Evolutionary conservation across 2,888 invertebrate species (phyloP).

Genomic region (Mamestra brassicae): DNA sequence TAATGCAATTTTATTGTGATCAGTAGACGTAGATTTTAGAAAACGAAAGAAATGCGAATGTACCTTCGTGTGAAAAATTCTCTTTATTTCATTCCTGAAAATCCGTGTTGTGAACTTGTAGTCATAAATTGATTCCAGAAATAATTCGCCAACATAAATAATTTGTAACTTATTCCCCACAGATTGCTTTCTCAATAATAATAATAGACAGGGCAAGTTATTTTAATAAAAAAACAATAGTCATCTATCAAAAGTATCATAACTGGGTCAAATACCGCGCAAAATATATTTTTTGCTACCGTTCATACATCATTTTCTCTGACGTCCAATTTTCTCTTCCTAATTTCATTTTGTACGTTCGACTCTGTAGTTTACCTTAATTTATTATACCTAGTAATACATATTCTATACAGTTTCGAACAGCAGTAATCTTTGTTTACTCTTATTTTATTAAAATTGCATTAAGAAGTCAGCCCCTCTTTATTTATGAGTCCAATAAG

Average conservation of each 20-base stretch:
- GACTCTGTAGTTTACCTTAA: constrained; percentile 69
- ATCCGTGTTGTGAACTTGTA: background rate
- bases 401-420: constrained; percentile 37
- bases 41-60: too few species aligned
- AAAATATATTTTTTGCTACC: constrained; percentile 72
- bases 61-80: background rate
- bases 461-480: too few species aligned
- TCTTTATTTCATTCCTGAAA: background rate
- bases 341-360: constrained; percentile 72
- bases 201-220: constrained; percentile 45
- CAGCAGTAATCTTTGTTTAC: background rate
- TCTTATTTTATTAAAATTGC: background rate
- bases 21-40: background rate
- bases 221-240: constrained; percentile 67
- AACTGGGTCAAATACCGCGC: constrained; percentile 75
- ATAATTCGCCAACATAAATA: too few species aligned
- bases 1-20: background rate
- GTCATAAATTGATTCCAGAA: background rate
- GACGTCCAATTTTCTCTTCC: constrained; percentile 83
- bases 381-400: constrained; percentile 29
- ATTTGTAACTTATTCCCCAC: background rate
- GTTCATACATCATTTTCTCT: constrained; percentile 85
- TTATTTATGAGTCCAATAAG: background rate
- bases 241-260: constrained; percentile 80
- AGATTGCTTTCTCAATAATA: constrained; percentile 19